Evolutionary conservation across 2,888 invertebrate genomes (phyloP).

Genomic region (Pseudococcus longispinus): DNA sequence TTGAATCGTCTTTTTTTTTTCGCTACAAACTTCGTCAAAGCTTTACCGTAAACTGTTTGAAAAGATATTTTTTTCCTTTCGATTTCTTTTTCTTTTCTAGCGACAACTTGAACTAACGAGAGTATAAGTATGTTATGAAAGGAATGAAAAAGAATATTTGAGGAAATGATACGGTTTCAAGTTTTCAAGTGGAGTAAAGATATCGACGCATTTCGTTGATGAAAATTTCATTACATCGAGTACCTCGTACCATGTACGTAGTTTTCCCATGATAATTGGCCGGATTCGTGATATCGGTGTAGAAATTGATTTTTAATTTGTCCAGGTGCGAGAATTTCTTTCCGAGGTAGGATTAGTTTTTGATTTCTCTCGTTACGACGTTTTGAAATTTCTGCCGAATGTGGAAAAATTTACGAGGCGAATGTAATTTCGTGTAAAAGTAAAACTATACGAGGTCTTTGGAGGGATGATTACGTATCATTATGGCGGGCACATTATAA

Average conservation of each 20-base stretch:
- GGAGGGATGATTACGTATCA: background rate
- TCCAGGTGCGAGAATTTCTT: background rate
- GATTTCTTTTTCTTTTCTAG: background rate
- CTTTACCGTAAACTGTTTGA: constrained; percentile 1
- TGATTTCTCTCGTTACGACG: background rate
- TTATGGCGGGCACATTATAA: background rate
- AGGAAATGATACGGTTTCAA: constrained; percentile 12
- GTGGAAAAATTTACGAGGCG: too few relatives aligned
- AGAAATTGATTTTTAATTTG: constrained; percentile 1
- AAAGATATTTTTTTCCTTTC: constrained; percentile 25
- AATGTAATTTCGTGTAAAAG: too few relatives aligned
- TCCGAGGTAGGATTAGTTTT: background rate
- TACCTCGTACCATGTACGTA: background rate
- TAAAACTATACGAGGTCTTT: background rate
- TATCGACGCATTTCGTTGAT: background rate
- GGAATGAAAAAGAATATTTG: constrained; percentile 6
- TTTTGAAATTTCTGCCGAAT: background rate
- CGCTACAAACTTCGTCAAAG: background rate
- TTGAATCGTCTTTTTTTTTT: constrained; percentile 20
- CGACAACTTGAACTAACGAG: constrained; percentile 22
- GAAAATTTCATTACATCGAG: background rate
- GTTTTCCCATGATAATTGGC: background rate
- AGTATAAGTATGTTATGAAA: constrained; percentile 38
- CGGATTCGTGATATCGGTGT: background rate
- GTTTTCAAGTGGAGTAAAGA: background rate